Evolutionary conservation across 2,888 invertebrate species (phyloP).

Genomic region (Ichneumon xanthorius): DNA sequence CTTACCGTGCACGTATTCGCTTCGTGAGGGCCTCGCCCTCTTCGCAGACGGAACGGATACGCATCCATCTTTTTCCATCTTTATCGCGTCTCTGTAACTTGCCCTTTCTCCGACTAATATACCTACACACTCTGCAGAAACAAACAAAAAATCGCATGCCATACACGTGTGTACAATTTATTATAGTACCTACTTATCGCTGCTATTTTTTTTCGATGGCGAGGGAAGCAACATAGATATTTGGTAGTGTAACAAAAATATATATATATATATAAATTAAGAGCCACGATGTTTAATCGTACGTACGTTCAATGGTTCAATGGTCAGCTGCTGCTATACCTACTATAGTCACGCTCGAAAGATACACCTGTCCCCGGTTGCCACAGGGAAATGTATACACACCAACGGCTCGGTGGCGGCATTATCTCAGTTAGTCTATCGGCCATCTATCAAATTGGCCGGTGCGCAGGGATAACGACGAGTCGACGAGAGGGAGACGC

Average conservation of each 20-base stretch:
- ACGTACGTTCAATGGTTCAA: conserved; percentile 29
- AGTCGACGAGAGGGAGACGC: conserved; percentile 7
- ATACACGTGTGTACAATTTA: conserved; percentile 65
- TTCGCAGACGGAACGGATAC: conserved; percentile 66
- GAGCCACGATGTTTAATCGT: background rate
- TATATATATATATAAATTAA: background rate
- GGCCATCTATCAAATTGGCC: conserved; percentile 80
- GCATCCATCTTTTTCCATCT: conserved; percentile 69
- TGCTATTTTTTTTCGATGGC: background rate
- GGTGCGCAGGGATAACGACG: conserved; percentile 47
- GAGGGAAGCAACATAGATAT: background rate
- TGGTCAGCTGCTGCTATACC: conserved; percentile 63
- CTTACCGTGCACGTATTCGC: conserved; percentile 74
- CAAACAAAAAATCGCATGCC: conserved; percentile 53
- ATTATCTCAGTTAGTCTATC: conserved; percentile 76
- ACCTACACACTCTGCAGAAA: conserved; percentile 41
- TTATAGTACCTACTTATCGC: conserved; percentile 49
- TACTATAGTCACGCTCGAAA: conserved; percentile 53
- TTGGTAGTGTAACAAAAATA: background rate
- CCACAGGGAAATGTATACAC: conserved; percentile 7
- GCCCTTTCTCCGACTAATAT: conserved; percentile 55
- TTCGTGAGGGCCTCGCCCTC: conserved; percentile 76
- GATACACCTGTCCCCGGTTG: conserved; percentile 62
- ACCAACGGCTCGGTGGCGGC: conserved; percentile 54
- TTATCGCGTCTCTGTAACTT: conserved; percentile 64